phyloP scores from a whole-genome alignment of 2,113 vertebrate species.

The Pollachius pollachius region DNA sequence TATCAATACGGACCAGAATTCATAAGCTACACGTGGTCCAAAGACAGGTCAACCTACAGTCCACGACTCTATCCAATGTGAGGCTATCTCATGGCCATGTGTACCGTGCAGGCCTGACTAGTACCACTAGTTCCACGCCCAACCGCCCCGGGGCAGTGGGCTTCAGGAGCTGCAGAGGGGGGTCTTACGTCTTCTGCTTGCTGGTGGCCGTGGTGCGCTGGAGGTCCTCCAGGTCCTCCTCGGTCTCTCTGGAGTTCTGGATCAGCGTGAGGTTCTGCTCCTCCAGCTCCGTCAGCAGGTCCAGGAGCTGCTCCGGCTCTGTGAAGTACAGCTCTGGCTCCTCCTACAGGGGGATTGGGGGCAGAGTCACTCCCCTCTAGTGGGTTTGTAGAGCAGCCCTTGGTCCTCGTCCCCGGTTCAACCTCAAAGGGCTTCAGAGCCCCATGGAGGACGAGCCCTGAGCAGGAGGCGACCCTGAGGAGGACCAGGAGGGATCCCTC shows the following conservation, averaged over 20 bases:
- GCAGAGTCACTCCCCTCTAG: not conserved
- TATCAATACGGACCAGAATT: no score
- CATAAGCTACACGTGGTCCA: no score
- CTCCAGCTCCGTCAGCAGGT: slow-evolving; percentile 79
- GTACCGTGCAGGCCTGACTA: not conserved
- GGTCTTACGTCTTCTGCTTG: slow-evolving; percentile 75
- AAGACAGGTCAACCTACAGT: no score
- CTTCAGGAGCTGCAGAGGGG: not conserved
- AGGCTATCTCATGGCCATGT: not conserved
- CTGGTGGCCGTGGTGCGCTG: slow-evolving; percentile 65
- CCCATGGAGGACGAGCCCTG: not conserved
- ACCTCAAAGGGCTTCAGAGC: no score
- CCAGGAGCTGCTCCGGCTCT: slow-evolving; percentile 85
- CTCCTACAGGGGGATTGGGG: slow-evolving; percentile 57
- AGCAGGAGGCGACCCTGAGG: no score
- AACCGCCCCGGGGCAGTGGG: not conserved
- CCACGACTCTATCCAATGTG: not conserved
- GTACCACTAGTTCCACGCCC: not conserved
- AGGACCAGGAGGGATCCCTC: no score
- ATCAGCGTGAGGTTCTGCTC: slow-evolving; percentile 87
- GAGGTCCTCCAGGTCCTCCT: slow-evolving; percentile 77
- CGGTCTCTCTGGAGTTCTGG: slow-evolving; percentile 79
- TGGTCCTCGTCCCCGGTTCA: no score
- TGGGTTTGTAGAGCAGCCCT: not conserved
- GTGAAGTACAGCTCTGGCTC: slow-evolving; percentile 85